Evolutionary conservation across 2,888 invertebrate genomes (phyloP).

Genomic region (Agrochola lota): DNA sequence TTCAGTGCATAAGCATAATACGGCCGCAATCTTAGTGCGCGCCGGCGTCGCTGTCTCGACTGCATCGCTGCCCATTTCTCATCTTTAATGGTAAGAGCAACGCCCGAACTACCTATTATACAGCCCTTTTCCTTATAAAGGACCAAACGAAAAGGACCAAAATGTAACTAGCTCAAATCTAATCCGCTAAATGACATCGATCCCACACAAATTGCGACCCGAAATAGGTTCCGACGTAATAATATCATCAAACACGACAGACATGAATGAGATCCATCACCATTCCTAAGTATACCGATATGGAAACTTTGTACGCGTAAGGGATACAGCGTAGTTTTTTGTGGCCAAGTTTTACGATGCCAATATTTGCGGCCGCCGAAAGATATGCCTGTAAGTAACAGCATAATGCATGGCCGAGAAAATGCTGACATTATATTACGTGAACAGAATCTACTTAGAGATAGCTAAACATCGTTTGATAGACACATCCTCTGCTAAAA

Average conservation of each 20-base stretch:
- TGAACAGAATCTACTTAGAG: constrained; percentile 50
- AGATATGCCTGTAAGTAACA: constrained; percentile 73
- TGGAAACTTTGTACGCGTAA: constrained; percentile 72
- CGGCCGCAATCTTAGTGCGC: constrained; percentile 83
- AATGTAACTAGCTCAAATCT: constrained; percentile 42
- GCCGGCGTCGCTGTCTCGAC: constrained; percentile 79
- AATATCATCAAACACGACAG: constrained; percentile 62
- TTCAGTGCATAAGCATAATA: constrained; percentile 87
- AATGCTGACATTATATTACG: constrained; percentile 62
- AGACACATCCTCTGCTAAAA: constrained; percentile 20
- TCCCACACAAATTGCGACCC: constrained; percentile 48
- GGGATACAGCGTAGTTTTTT: constrained; percentile 76
- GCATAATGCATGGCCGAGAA: constrained; percentile 64
- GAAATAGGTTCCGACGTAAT: constrained; percentile 58
- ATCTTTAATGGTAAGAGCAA: constrained; percentile 85
- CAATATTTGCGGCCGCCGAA: constrained; percentile 69
- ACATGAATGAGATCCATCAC: constrained; percentile 65
- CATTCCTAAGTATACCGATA: constrained; percentile 69
- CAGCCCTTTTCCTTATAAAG: constrained; percentile 28
- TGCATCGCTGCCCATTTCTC: constrained; percentile 87
- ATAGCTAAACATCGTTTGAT: constrained; percentile 30
- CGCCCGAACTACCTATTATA: constrained; percentile 71
- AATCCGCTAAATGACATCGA: constrained; percentile 60
- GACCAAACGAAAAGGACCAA: constrained; percentile 28
- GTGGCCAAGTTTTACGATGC: constrained; percentile 72